These are phyloP conservation scores for Eupleurogrammus muticus DNA, from an alignment of 2,797 vertebrate genomes.

Conservation along the genomic window DNA sequence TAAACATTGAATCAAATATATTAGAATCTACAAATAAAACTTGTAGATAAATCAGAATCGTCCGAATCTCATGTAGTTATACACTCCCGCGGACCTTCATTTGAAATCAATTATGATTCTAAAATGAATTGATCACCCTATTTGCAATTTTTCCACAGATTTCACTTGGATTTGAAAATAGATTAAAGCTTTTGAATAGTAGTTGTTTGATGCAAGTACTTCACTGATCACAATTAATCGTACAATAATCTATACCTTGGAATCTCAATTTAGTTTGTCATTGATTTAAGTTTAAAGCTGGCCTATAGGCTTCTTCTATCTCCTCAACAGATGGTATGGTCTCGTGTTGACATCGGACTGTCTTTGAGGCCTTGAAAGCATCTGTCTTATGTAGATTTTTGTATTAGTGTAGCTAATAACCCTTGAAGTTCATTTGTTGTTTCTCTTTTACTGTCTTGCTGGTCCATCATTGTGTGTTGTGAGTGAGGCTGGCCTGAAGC, in stretches of 20 bases:
- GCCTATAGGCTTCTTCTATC: slow-evolving; percentile 42
- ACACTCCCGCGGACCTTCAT: not conserved
- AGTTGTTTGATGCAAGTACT: not conserved
- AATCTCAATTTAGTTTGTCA: slow-evolving; percentile 42
- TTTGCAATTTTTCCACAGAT: slow-evolving; percentile 28
- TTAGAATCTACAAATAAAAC: not conserved
- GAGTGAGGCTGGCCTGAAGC: slow-evolving; percentile 48
- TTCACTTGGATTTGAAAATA: slow-evolving; percentile 22
- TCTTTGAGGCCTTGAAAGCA: slow-evolving; percentile 66
- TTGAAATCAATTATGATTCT: not conserved
- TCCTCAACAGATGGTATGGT: slow-evolving; percentile 59
- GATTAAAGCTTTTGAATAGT: slow-evolving; percentile 13
- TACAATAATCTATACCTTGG: slow-evolving; percentile 29
- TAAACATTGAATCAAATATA: not conserved
- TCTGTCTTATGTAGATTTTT: slow-evolving; percentile 49
- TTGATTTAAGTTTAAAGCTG: slow-evolving; percentile 51
- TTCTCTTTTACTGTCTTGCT: slow-evolving; percentile 56
- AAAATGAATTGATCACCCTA: slow-evolving; percentile 6
- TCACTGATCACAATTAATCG: slow-evolving; percentile 24
- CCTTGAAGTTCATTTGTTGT: slow-evolving; percentile 64
- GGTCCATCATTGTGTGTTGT: slow-evolving; percentile 44
- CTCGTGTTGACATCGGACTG: slow-evolving; percentile 59
- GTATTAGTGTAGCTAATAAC: slow-evolving; percentile 56
- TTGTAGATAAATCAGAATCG: not conserved
- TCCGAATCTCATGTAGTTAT: not conserved